Conservation (phyloP, 2,888 invertebrate genomes). For the Limulus polyphemus region DNA sequence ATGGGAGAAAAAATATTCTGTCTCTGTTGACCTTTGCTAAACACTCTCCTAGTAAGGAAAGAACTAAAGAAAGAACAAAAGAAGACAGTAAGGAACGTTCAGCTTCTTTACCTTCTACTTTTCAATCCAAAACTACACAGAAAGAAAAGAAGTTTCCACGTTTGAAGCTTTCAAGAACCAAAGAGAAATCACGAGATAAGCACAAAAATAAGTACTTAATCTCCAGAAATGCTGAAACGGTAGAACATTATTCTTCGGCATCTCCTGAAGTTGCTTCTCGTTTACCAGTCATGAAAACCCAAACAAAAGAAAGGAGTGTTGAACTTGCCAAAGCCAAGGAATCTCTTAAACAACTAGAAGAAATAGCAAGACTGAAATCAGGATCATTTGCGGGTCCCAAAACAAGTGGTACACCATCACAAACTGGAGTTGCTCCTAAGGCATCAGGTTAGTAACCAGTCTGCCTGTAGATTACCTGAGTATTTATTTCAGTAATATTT, state of each 20-base stretch:
- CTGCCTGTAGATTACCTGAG: too few species aligned
- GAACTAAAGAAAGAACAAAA: constrained; percentile 23
- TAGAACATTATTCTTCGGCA: constrained; percentile 6
- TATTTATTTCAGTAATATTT: neutral
- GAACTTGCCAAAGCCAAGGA: too few species aligned
- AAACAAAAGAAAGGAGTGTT: neutral
- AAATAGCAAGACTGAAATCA: too few species aligned
- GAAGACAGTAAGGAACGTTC: constrained; percentile 30
- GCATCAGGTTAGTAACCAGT: constrained; percentile 32
- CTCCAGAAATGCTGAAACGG: neutral
- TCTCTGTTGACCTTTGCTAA: constrained; percentile 25
- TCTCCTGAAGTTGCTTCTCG: constrained; percentile 9
- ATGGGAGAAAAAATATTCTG: constrained; percentile 25
- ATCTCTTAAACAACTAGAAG: too few species aligned
- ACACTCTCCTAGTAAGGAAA: constrained; percentile 29
- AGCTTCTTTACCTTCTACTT: constrained; percentile 25
- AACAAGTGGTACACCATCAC: constrained; percentile 13
- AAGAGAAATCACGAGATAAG: constrained; percentile 28
- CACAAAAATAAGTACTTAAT: constrained; percentile 18
- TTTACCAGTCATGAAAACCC: constrained; percentile 22
- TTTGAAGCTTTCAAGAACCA: constrained; percentile 21
- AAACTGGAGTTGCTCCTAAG: constrained; percentile 33
- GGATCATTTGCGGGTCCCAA: neutral
- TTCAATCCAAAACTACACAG: constrained; percentile 27
- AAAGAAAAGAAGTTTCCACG: constrained; percentile 25